Conservation (phyloP, 2,888 invertebrate genomes). For the Neocrepidodera transversa region DNA sequence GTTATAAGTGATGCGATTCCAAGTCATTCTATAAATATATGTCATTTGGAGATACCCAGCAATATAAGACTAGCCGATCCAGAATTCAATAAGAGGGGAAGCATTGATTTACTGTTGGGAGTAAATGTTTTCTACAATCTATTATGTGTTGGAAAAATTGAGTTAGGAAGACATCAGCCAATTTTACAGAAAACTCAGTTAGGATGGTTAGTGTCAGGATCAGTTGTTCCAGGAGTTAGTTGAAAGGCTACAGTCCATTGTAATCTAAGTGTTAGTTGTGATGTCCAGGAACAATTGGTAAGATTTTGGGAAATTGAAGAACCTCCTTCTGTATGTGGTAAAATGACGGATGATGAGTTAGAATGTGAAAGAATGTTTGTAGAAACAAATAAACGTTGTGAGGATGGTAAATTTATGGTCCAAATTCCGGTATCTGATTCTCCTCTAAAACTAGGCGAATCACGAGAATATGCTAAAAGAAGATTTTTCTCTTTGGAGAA, state of each 20-base stretch:
- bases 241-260: not conserved
- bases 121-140: not conserved
- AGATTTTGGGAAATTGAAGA: constrained; percentile 29
- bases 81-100: not conserved
- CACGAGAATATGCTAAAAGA: constrained; percentile 12
- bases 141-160: constrained; percentile 5
- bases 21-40: constrained; percentile 4
- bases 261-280: constrained; percentile 5
- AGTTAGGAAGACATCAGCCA: not conserved
- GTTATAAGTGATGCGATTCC: constrained; percentile 3
- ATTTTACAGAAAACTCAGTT: constrained; percentile 6
- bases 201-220: constrained; percentile 15
- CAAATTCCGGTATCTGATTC: not conserved
- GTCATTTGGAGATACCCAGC: not conserved
- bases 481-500: constrained; percentile 21
- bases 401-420: no score
- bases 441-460: no score
- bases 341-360: constrained; percentile 13
- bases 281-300: constrained; percentile 16
- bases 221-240: no score
- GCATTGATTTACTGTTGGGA: constrained; percentile 2
- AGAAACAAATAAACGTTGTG: constrained; percentile 10
- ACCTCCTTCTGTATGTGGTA: constrained; percentile 6
- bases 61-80: not conserved
- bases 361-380: constrained; percentile 12